Evolutionary conservation across 2,888 invertebrate species (phyloP).

Genomic region (Cephus nigrinus): DNA sequence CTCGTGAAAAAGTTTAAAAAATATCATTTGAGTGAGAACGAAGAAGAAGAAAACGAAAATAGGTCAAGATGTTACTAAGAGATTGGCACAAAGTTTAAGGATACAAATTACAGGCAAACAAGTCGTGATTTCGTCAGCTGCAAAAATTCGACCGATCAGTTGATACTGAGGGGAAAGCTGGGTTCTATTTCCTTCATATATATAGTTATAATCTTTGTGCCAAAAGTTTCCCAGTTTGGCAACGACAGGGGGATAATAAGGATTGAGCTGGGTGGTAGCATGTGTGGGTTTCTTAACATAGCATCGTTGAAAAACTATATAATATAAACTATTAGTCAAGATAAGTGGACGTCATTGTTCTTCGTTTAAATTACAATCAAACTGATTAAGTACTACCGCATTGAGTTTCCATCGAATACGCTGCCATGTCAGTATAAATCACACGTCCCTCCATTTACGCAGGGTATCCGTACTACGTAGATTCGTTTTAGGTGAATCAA

Average conservation of each 20-base stretch:
- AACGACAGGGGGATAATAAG: background rate
- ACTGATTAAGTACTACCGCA: background rate
- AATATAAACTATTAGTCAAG: background rate
- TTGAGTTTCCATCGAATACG: too few relatives aligned
- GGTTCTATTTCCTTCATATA: background rate
- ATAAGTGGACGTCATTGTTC: background rate
- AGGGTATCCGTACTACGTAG: too few relatives aligned
- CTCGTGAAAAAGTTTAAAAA: background rate
- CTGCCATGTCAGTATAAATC: too few relatives aligned
- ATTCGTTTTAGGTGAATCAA: too few relatives aligned
- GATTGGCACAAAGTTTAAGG: background rate
- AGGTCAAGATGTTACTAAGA: background rate
- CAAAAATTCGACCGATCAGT: background rate
- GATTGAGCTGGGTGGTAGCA: background rate
- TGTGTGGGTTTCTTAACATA: background rate
- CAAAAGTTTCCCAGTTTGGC: background rate
- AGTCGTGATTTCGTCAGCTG: background rate
- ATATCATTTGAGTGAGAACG: background rate
- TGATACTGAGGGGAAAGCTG: background rate
- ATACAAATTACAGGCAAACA: background rate
- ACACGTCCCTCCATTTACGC: too few relatives aligned
- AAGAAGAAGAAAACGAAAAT: background rate
- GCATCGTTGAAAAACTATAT: background rate
- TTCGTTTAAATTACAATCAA: background rate
- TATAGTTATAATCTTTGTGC: background rate